phyloP scores from a whole-genome alignment of 2,888 invertebrate genomes.

The Omphaloscelis lunosa region DNA sequence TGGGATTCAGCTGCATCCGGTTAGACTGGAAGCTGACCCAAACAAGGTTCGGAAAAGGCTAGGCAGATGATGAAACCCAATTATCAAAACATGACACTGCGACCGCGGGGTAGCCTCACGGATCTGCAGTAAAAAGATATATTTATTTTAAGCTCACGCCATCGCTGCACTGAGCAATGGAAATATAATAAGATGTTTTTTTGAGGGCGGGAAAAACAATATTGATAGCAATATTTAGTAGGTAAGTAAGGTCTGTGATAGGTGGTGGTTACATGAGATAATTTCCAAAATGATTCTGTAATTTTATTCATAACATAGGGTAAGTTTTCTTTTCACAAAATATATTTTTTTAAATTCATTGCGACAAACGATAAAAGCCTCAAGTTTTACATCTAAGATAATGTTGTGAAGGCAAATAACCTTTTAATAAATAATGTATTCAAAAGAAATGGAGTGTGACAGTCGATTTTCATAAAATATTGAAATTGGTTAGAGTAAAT shows the following conservation, averaged over 20 bases:
- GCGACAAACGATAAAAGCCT: neutral
- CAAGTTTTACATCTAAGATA: slow-evolving; percentile 18
- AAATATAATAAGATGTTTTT: neutral
- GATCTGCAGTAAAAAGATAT: slow-evolving; percentile 27
- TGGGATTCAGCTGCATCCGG: too few species aligned
- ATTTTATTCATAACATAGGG: neutral
- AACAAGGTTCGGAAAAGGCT: too few species aligned
- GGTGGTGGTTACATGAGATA: too few species aligned
- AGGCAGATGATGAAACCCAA: too few species aligned
- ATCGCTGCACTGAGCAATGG: neutral
- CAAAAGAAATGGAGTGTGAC: neutral
- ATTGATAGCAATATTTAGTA: neutral
- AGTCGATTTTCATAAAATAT: neutral
- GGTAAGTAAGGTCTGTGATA: neutral
- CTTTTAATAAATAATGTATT: neutral
- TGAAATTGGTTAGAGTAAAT: neutral
- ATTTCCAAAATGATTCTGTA: neutral
- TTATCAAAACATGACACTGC: too few species aligned
- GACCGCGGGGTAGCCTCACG: slow-evolving; percentile 2
- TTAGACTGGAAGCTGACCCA: too few species aligned
- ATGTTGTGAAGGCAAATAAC: slow-evolving; percentile 12
- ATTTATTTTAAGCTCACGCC: slow-evolving; percentile 6
- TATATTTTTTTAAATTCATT: neutral
- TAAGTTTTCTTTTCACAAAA: neutral
- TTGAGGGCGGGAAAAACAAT: too few species aligned